Evolutionary conservation across 2,888 invertebrate genomes (phyloP).

Genomic region (Pinctada fucata): DNA sequence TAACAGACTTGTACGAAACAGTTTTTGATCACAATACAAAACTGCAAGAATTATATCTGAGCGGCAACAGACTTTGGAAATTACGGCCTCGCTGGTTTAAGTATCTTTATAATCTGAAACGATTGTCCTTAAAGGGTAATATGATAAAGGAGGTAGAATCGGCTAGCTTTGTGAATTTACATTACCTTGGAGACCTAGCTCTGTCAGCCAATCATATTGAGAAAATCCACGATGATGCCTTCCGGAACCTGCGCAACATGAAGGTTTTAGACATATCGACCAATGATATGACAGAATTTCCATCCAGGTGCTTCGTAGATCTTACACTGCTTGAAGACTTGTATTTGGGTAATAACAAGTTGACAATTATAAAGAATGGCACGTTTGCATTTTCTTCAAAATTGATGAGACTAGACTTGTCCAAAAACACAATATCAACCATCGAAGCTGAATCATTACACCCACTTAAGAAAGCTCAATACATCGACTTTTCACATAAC

Average conservation of each 20-base stretch:
- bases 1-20: slow-evolving; percentile 51
- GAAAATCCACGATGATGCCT: slow-evolving; percentile 57
- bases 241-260: slow-evolving; percentile 80
- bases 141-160: slow-evolving; percentile 48
- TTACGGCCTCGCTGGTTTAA: slow-evolving; percentile 55
- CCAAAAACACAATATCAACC: slow-evolving; percentile 53
- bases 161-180: slow-evolving; percentile 51
- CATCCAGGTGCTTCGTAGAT: slow-evolving; percentile 50
- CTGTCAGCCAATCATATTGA: slow-evolving; percentile 57
- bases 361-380: slow-evolving; percentile 50
- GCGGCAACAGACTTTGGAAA: slow-evolving; percentile 52
- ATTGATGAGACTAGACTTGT: slow-evolving; percentile 51
- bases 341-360: slow-evolving; percentile 54
- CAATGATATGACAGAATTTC: slow-evolving; percentile 57
- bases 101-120: slow-evolving; percentile 47
- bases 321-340: slow-evolving; percentile 51
- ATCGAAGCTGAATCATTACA: slow-evolving; percentile 52
- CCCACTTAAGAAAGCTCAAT: slow-evolving; percentile 41
- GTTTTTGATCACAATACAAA: slow-evolving; percentile 50
- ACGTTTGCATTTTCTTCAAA: slow-evolving; percentile 49
- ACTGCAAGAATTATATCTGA: slow-evolving; percentile 51
- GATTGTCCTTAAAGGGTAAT: slow-evolving; percentile 56
- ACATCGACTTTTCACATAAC: slow-evolving; percentile 58
- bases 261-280: slow-evolving; percentile 57
- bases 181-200: slow-evolving; percentile 47